Percentiles rank a stretch among this genome's conserved stretches.
These are phyloP conservation scores for Tragelaphus scriptus DNA, from an alignment of 2,113 vertebrate genomes.

Conservation along the genomic window DNA sequence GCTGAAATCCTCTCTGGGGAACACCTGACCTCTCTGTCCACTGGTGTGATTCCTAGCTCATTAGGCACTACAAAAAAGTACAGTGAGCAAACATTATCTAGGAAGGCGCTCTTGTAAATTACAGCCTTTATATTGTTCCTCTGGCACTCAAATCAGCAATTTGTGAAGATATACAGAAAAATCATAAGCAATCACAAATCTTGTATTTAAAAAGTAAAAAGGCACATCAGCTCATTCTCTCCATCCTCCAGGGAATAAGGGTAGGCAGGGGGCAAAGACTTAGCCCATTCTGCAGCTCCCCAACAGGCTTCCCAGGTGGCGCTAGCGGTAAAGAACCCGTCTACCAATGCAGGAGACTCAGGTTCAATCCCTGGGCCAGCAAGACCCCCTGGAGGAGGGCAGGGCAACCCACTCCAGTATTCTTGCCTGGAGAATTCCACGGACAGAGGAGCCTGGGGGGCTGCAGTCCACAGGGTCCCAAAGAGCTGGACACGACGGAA, in stretches of 20 bases:
- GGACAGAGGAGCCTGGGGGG: no score
- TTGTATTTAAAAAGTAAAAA: not conserved
- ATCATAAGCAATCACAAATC: slow-evolving; percentile 3
- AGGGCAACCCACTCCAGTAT: no score
- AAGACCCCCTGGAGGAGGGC: no score
- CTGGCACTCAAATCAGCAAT: slow-evolving; percentile 22
- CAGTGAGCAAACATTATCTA: not conserved
- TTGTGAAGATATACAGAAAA: slow-evolving; percentile 24
- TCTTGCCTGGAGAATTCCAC: no score
- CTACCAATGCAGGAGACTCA: not conserved
- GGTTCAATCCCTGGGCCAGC: not conserved
- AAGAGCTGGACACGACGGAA: no score
- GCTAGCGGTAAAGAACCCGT: not conserved
- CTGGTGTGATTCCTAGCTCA: slow-evolving; percentile 27
- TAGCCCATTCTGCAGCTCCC: not conserved
- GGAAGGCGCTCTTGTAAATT: not conserved
- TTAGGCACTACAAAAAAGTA: slow-evolving; percentile 12
- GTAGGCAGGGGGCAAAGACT: not conserved
- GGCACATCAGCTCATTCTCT: not conserved
- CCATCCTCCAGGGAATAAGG: not conserved
- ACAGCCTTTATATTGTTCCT: not conserved
- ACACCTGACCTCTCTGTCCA: slow-evolving; percentile 50
- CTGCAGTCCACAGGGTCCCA: no score
- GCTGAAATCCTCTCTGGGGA: slow-evolving; percentile 7
- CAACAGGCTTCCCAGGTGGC: not conserved